Conservation (phyloP, 2,888 invertebrate species). For the Drosophila pseudotalamancana region DNA sequence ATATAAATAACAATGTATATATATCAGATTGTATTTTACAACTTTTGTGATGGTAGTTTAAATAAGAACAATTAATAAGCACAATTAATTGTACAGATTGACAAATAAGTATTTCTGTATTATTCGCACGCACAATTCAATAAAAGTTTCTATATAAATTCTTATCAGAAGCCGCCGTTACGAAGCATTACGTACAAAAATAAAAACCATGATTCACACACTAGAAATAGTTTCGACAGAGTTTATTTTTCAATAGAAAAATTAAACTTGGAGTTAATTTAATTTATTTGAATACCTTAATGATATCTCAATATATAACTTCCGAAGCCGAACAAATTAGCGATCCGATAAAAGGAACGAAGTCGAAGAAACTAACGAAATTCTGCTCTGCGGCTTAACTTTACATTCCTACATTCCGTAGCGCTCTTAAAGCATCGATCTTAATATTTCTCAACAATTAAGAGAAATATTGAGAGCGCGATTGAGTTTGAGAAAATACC, state of each 20-base stretch:
- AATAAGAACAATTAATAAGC: too few species aligned
- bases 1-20: too few species aligned
- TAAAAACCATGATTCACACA: constrained; percentile 4
- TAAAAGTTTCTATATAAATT: constrained; percentile 11
- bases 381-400: neutral
- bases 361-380: constrained; percentile 11
- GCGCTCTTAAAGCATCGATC: neutral
- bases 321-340: neutral
- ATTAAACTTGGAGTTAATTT: too few species aligned
- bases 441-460: neutral
- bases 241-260: too few species aligned
- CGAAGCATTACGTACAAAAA: neutral
- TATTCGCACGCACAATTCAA: neutral
- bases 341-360: neutral
- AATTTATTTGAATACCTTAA: too few species aligned
- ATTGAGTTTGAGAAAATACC: neutral
- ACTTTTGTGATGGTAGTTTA: too few species aligned
- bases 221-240: too few species aligned
- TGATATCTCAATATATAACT: too few species aligned
- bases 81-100: too few species aligned
- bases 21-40: too few species aligned
- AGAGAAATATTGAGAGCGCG: neutral
- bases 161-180: constrained; percentile 10
- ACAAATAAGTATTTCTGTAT: too few species aligned
- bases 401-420: neutral